Evolutionary conservation across 2,888 invertebrate species (phyloP), one percentile per base, ranked within the genome.

Genomic region (Augochlorella aurata): DNA sequence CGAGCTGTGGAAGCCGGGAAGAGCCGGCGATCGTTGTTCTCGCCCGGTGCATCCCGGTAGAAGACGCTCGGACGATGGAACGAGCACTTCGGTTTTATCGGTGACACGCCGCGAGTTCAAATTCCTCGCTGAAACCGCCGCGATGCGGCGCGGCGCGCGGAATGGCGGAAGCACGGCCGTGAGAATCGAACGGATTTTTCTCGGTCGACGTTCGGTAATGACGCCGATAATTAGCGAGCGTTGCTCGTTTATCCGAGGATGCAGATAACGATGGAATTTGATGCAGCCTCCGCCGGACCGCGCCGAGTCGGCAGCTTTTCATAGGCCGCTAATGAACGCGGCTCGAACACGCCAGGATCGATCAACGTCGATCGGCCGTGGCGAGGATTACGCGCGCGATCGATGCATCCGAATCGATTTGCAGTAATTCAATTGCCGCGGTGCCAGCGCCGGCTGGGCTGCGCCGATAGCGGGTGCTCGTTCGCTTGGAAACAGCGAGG

Each of bases 401-500:
- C 81, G 74, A 66, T 47, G 50, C 52, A 10, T 67, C 66, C 44
- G 52, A 80, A 81, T 80, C 70, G 52, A 81, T 67, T 70, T 65
- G 54, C 49, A n/a, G 63, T 49, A 54, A 82, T 63, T 81, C 67
- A 52, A 81, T 71, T n/a, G 74, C 61, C 24, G 61, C 61, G 73
- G 47, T 8, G 50, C 52, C 12, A 8, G 80, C 18, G 7, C 47
- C 5, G 67, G 58, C 66, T 65, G 1, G 44, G 44, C n/a, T 44
- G 45, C 61, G 50, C n/a, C 73, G 38, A 21, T 24, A 10, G 21
- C 79, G 54, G 38, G 14, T 47, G 65, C 45, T 70, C 52, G 73
- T 21, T 81, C 73, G 79, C 66, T n/a, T 74, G 81, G 70, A 74
- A 81, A 79, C 73, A 58, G 58, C 50, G 8, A 45, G 47, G 52